phyloP scores from a whole-genome alignment of 1,140 invertebrate genomes.

The Drosophila bocki region DNA sequence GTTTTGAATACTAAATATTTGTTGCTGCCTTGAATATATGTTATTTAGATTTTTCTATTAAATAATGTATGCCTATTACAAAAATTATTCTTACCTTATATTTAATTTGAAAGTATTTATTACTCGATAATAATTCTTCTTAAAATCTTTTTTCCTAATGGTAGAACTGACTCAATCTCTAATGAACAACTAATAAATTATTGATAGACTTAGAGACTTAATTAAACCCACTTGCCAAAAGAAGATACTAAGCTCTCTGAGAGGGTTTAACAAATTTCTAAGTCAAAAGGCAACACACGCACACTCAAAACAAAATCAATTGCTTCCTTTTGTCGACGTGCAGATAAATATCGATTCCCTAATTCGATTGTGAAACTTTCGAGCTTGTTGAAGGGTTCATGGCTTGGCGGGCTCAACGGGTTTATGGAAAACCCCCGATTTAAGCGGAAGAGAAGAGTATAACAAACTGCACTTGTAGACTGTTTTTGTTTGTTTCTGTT shows the following conservation, averaged over 20 bases:
- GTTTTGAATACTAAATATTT: no score
- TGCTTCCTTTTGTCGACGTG: not conserved
- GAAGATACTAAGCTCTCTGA: not conserved
- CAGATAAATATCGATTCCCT: slow-evolving; percentile 28
- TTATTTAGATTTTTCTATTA: not conserved
- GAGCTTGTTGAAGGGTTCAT: slow-evolving; percentile 4
- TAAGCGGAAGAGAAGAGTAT: slow-evolving; percentile 31
- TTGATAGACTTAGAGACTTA: not conserved
- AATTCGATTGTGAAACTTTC: slow-evolving; percentile 30
- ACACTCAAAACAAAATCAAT: not conserved
- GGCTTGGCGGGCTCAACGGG: slow-evolving; percentile 4
- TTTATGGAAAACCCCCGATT: slow-evolving; percentile 16
- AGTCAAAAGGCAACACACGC: not conserved
- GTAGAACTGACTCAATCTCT: no score
- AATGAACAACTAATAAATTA: not conserved
- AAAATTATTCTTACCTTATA: not conserved
- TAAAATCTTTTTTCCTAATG: not conserved
- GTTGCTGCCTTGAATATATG: not conserved
- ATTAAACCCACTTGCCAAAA: not conserved
- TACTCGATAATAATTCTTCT: not conserved
- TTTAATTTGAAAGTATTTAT: not conserved
- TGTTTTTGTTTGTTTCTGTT: slow-evolving; percentile 67
- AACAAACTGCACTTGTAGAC: slow-evolving; percentile 65
- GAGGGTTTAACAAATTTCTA: not conserved
- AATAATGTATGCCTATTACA: no score